Evolutionary conservation across 2,888 invertebrate genomes (phyloP).

Genomic region (Yponomeuta plumbellus): DNA sequence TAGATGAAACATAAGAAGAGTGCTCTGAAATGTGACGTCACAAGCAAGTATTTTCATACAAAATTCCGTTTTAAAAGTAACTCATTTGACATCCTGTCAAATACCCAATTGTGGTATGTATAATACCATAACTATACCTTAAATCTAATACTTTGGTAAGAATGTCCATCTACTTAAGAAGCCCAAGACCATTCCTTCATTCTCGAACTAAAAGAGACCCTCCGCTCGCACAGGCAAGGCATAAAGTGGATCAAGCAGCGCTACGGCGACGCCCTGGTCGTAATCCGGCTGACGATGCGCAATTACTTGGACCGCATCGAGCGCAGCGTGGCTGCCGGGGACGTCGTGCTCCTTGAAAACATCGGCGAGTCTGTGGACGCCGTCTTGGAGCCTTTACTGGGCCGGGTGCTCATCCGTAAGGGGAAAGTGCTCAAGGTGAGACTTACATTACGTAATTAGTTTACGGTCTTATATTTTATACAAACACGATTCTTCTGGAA

Average conservation of each 20-base stretch:
- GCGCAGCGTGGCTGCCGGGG: constrained; percentile 83
- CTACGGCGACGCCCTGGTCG: constrained; percentile 83
- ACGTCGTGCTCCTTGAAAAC: constrained; percentile 89
- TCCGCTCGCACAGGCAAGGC: constrained; percentile 79
- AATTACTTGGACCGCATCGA: constrained; percentile 91
- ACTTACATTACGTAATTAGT: neutral
- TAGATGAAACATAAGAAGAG: no score
- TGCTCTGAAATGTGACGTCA: no score
- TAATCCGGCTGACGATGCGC: constrained; percentile 86
- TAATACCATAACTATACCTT: no score
- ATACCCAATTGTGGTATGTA: no score
- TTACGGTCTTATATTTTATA: no score
- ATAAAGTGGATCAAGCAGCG: constrained; percentile 97
- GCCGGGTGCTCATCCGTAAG: constrained; percentile 91
- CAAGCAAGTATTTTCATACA: no score
- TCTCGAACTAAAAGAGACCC: neutral
- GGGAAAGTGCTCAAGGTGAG: constrained; percentile 81
- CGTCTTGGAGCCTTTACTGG: constrained; percentile 91
- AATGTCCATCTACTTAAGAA: no score
- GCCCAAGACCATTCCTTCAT: no score
- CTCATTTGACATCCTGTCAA: no score
- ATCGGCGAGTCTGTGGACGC: constrained; percentile 93
- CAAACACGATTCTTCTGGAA: no score
- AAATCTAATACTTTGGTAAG: no score
- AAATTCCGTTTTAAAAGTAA: no score